Conservation (phyloP, 2,113 vertebrate species). For the Chloebia gouldiae region DNA sequence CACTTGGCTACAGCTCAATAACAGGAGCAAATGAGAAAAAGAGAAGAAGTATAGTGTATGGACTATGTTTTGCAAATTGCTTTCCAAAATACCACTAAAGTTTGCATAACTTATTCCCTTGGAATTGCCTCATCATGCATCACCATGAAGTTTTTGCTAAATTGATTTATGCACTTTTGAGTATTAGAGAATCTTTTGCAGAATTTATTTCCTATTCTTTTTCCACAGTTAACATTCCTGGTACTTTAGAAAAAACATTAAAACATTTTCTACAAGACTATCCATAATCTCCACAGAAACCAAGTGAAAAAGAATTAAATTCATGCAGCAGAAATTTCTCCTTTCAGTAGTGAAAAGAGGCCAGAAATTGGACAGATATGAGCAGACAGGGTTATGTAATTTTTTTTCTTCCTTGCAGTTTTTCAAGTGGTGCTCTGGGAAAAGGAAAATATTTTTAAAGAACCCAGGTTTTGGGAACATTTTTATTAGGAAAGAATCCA, state of each 20-base stretch:
- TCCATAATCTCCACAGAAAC: background rate
- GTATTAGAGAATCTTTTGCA: background rate
- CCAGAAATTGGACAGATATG: background rate
- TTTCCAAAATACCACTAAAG: background rate
- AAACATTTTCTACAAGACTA: background rate
- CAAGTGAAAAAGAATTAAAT: background rate
- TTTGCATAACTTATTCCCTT: background rate
- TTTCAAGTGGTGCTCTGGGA: background rate
- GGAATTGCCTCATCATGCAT: background rate
- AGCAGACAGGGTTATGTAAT: background rate
- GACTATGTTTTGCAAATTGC: background rate
- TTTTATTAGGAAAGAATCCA: background rate
- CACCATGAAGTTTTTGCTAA: background rate
- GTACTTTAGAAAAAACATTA: background rate
- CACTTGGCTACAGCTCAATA: background rate
- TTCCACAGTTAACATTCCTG: background rate
- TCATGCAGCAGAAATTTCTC: background rate
- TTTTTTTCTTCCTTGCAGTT: background rate
- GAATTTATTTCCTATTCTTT: background rate
- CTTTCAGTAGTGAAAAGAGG: background rate
- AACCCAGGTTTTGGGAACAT: accelerated
- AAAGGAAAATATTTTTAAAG: background rate
- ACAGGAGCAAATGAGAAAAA: background rate
- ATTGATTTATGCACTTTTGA: background rate
- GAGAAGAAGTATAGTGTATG: background rate